Base-by-base conservation (phyloP, 2,113 vertebrate genomes). In the Opisthocomus hoazin region DNA sequence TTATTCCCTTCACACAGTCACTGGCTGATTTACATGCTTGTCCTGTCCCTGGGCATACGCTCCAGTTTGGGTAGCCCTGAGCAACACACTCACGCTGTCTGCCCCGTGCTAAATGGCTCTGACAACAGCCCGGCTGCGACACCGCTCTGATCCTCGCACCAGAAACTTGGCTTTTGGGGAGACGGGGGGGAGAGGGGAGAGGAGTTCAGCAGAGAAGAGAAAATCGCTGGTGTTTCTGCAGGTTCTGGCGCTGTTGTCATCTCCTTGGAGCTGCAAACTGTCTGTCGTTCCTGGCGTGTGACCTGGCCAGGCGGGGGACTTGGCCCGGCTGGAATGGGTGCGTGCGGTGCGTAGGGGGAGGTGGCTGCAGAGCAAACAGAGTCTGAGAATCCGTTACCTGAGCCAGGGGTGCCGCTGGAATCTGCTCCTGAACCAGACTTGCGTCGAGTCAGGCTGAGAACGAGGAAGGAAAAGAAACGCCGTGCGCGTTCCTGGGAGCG, bases 1-100 rank as follows among this genome's bases (percentile, higher is more conserved):
- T 97, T 94, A 94, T 95, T 94, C 89, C 90, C 76, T 76, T 53
- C 48, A 4, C 66, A 34, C 66, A 41, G 70, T 5, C 70, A 7
- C 58, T 8, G 78, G 1, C 78, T 96, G 93, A 91, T 96, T 89
- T 92, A 66, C 88, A 58, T 90, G 69, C 90, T 24, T 10, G 22
- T 84, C 68, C 92, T 15, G 30, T 70, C 82, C 94, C 95, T 41
- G 63, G 73, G 87, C 2, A 48, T 71, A 13, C 13, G 79, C 90
- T 82, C 24, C 54, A 12, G 14, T 79, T 78, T 15, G 90, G 89
- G 78, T 43, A 75, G 74, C 81, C 80, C 95, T 36, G 70, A 87
- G 84, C 46, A 27, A 6, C 50, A 2, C 37, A 0, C 64, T 36
- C 39, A 2, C 15, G 0, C 68, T n/a, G n/a, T 30, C 76, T 65